These are phyloP conservation scores for Aegypius monachus DNA, from an alignment of 2,113 vertebrate genomes.

Conservation along the genomic window DNA sequence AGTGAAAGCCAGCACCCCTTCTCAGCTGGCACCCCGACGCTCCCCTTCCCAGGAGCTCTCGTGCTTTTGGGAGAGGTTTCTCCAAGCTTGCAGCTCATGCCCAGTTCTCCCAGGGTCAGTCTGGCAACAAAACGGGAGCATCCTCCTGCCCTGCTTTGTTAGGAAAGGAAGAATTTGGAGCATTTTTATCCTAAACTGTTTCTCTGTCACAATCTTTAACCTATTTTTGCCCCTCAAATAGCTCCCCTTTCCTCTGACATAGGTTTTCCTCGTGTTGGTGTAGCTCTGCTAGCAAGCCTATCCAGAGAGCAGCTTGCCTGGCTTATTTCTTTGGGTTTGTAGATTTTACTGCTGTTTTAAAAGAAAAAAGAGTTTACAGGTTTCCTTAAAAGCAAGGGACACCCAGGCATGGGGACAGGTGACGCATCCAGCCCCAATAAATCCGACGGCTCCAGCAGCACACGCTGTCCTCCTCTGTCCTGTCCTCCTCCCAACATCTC, in stretches of 20 bases:
- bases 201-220: neutral
- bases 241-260: neutral
- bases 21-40: fast-evolving
- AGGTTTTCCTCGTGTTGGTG: neutral
- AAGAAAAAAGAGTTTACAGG: neutral
- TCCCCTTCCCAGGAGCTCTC: neutral
- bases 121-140: neutral
- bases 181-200: neutral
- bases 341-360: neutral
- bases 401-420: neutral
- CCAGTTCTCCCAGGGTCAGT: no score
- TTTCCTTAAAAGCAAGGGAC: neutral
- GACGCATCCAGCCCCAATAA: no score
- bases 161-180: neutral
- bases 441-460: neutral
- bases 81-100: neutral
- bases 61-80: neutral
- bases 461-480: neutral
- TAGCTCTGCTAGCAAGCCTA: neutral
- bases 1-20: neutral
- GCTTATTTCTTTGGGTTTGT: neutral
- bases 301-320: no score
- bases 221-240: neutral
- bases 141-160: neutral
- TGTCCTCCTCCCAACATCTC: neutral